These are phyloP conservation scores for Yponomeuta cagnagella DNA, from an alignment of 2,888 invertebrate genomes.

Conservation along the genomic window DNA sequence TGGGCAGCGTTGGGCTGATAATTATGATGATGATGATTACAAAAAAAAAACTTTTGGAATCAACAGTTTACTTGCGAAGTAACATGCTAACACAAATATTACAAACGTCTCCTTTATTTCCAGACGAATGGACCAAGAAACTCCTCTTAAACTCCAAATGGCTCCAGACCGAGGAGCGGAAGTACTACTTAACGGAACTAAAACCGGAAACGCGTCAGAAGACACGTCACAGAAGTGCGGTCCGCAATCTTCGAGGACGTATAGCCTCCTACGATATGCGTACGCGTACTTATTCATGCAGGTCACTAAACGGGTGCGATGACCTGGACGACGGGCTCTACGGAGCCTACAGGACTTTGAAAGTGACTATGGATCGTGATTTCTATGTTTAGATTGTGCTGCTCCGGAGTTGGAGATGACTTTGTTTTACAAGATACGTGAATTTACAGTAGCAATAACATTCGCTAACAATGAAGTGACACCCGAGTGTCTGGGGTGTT, in stretches of 20 bases:
- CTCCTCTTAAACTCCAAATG: conserved; percentile 80
- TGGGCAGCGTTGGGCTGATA: too few species aligned
- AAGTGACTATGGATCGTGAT: conserved; percentile 39
- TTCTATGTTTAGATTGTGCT: conserved; percentile 31
- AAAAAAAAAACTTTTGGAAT: too few species aligned
- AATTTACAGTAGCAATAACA: too few species aligned
- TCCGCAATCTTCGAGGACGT: conserved; percentile 39
- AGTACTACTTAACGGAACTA: conserved; percentile 59
- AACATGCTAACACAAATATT: background rate
- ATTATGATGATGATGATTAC: too few species aligned
- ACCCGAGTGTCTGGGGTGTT: too few species aligned
- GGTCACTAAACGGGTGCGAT: conserved; percentile 47
- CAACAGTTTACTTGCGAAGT: too few species aligned
- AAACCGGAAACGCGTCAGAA: conserved; percentile 44
- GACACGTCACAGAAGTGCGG: conserved; percentile 45
- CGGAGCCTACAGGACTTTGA: conserved; percentile 61
- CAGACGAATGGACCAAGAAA: conserved; percentile 83
- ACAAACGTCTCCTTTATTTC: conserved; percentile 5
- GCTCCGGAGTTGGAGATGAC: background rate
- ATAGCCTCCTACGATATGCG: conserved; percentile 60
- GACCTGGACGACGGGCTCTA: conserved; percentile 55
- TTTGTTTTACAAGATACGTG: background rate
- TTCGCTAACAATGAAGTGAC: too few species aligned
- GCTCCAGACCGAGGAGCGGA: conserved; percentile 80
- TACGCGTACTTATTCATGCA: conserved; percentile 57